Base-by-base conservation (phyloP, 2,888 invertebrate genomes). In the Orchestes rusci region DNA sequence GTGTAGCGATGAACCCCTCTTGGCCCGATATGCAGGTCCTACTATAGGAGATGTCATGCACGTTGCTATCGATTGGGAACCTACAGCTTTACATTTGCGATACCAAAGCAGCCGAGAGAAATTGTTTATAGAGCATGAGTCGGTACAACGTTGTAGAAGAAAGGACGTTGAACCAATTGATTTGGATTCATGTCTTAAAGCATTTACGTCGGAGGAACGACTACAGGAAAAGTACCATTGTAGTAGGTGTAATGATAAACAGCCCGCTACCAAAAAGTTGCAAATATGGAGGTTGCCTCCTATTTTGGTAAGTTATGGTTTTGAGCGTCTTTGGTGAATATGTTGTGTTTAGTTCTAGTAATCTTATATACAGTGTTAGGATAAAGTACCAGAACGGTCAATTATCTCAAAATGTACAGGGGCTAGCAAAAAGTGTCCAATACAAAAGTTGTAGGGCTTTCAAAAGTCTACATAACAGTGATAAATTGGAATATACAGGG, bases 11-110 rank as follows among this genome's bases (percentile, higher is more conserved):
- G 74, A 76, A 53, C 69, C 73, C 38, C 66, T 79, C 12, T 65
- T 72, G 33, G 69, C 69, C 28, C 55, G 60, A 27, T 67, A 62
- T 46, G 56, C 56, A 10, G 36, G 30, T 5, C 18, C 43, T 3
- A 40, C n/a, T 23, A 59, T 53, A 19, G 55, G 59, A 8, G 56
- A 56, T 31, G 56, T 53, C 15, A 62, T 73, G 58, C 69, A 76
- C 62, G 74, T 93, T 53, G 90, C 91, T 51, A 83, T 94, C 50
- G 93, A 94, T 73, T 94, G 94, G 93, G 92, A 94, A 68, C 91
- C 91, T 48, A 92, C 92, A 0, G 92, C 93, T 33, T 73, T 93
- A 56, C 93, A 94, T 70, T 76, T 94, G 57, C 77, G 92, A 28
- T 93, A 66, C 47, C 68, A 68, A 47, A 65, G 63, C 50, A 61